Base-by-base conservation (phyloP, 2,113 vertebrate species). In the Mesocricetus auratus region DNA sequence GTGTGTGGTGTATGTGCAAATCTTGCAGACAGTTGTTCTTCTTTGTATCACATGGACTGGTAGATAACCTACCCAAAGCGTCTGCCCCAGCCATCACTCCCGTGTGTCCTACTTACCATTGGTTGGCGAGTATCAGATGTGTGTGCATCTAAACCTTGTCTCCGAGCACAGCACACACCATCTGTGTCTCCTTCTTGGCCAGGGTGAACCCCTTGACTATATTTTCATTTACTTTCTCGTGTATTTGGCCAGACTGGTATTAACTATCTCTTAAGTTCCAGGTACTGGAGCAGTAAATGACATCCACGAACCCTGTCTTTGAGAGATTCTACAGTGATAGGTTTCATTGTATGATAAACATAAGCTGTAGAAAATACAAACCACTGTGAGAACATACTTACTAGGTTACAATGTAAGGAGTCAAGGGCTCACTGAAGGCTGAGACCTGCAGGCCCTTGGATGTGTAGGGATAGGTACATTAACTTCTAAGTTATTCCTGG, bases 401-500 rank as follows among this genome's bases (percentile, higher is more conserved):
- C 36, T 31, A 4, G 8, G 4, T 29, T 22, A 2, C 8, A 64
- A 50, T 7, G 39, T 9, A 3, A 62, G 47, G 5, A 45, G 22
- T 50, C 7, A 78, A 33, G 11, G 11, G 42, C 3, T 83, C 78
- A 12, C 50, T 68, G 24, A 74, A 82, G 29, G 10, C 66, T 81
- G 39, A 90, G 33, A 82, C 31, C 60, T 71, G 19, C 13, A 89
- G 74, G 64, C 0, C 31, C 78, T 16, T 9, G 15, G 21, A 47
- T 53, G 2, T 47, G 22, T 12, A 93, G 31, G 50, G 39, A 88
- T 4, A 68, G 11, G 50, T 21, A 26, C 66, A 93, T 66, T 42
- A 75, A 71, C 45, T 69, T 94, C 74, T 89, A 86, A 92, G 26
- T 73, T 93, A 58, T 93, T 24, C 47, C 36, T 66, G 66, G 4